Evolutionary conservation across 2,797 vertebrate species (phyloP).

Genomic region (Nasua narica): DNA sequence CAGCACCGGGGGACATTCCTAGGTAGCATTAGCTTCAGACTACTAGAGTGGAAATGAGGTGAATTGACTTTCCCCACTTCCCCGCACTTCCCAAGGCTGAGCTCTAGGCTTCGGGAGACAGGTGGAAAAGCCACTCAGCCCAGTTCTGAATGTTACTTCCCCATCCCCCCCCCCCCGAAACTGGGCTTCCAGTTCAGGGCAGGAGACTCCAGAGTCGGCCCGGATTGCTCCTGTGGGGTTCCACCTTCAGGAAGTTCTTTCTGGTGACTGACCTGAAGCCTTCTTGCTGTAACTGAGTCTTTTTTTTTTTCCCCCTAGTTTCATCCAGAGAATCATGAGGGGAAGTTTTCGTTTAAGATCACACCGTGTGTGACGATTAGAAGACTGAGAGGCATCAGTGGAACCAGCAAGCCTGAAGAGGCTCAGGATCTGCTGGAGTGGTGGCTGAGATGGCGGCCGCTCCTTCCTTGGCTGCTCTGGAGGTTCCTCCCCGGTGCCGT

Average conservation of each 20-base stretch:
- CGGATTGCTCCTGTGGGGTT: background rate
- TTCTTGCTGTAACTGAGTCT: background rate
- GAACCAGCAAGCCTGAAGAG: background rate
- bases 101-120: background rate
- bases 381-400: background rate
- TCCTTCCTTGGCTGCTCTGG: background rate
- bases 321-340: background rate
- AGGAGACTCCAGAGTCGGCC: constrained; percentile 2
- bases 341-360: background rate
- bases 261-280: background rate
- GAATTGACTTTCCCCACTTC: background rate
- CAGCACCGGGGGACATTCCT: background rate
- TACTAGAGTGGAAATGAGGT: background rate
- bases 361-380: background rate
- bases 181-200: background rate
- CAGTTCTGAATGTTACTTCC: background rate
- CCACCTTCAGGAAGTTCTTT: constrained; percentile 25
- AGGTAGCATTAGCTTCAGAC: background rate
- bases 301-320: background rate
- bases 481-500: background rate
- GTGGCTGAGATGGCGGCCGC: background rate
- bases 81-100: background rate
- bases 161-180: too few relatives aligned
- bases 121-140: background rate
- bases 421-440: background rate